Percentiles rank a stretch among this genome's conserved stretches.
Conservation (phyloP, 2,113 vertebrate species). For the Percopsis transmontana region DNA sequence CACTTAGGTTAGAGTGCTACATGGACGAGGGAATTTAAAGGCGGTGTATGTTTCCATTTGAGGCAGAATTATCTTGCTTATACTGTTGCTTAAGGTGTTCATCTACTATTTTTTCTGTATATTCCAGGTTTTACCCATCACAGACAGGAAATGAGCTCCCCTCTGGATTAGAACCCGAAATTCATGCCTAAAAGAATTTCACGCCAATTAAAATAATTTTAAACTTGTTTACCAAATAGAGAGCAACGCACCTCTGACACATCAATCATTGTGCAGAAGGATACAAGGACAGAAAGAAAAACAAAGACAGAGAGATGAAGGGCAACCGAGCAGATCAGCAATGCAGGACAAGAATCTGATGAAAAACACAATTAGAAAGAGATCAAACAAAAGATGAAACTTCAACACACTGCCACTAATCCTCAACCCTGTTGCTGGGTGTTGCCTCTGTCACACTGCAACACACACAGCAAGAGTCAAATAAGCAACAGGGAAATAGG, state of each 20-base stretch:
- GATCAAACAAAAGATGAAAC: too few species aligned
- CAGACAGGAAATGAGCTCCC: neutral
- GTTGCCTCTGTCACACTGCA: neutral
- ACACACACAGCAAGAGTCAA: too few species aligned
- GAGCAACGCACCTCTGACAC: constrained; percentile 20
- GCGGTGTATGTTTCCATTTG: neutral
- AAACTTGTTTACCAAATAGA: constrained; percentile 18
- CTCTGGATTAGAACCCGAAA: neutral
- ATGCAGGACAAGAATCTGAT: neutral
- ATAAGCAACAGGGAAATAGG: constrained; percentile 26
- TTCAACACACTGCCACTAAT: too few species aligned
- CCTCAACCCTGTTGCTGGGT: neutral
- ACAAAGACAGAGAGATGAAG: neutral
- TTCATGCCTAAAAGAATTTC: neutral
- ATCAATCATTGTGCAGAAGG: constrained; percentile 5
- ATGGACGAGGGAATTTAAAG: neutral
- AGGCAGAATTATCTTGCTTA: neutral
- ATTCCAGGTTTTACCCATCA: too few species aligned
- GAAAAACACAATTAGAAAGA: constrained; percentile 2
- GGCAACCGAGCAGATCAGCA: constrained; percentile 7
- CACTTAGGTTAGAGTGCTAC: constrained; percentile 2
- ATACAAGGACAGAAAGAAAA: neutral
- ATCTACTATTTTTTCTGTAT: constrained; percentile 4
- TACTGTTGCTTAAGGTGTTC: neutral
- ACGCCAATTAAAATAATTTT: constrained; percentile 18